phyloP scores from a whole-genome alignment of 2,888 invertebrate genomes.

The Eueremaeus valkanovi region DNA sequence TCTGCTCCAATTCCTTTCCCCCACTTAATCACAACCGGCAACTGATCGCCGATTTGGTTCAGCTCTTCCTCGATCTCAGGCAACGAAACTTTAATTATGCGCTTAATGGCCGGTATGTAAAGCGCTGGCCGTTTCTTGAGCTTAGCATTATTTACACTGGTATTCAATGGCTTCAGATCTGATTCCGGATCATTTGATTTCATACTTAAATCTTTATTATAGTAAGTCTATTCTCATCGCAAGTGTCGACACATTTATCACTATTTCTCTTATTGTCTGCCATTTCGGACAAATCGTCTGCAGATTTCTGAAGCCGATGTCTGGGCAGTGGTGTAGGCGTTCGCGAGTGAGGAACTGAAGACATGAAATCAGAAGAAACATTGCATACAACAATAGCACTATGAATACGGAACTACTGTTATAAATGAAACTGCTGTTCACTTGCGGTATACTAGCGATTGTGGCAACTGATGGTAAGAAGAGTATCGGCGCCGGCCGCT shows the following conservation, averaged over 20 bases:
- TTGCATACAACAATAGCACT: conserved; percentile 11
- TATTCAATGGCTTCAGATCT: background rate
- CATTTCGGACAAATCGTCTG: background rate
- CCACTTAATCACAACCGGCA: background rate
- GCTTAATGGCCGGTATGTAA: conserved; percentile 59
- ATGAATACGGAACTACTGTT: conserved; percentile 14
- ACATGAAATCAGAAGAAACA: conserved; percentile 4
- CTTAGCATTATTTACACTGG: conserved; percentile 56
- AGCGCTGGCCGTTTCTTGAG: conserved; percentile 77
- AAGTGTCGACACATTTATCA: background rate
- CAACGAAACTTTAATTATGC: conserved; percentile 24
- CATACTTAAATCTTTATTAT: background rate
- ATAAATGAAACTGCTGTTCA: conserved; percentile 9
- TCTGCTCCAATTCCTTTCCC: conserved; percentile 13
- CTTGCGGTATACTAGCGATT: conserved; percentile 11
- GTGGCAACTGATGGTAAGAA: conserved; percentile 46
- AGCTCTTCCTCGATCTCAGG: conserved; percentile 37
- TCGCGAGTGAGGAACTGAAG: background rate
- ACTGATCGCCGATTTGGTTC: conserved; percentile 34
- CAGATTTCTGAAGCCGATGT: background rate
- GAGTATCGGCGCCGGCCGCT: conserved; percentile 59
- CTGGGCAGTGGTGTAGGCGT: conserved; percentile 36
- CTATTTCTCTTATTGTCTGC: background rate
- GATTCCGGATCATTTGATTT: conserved; percentile 15
- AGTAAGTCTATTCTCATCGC: background rate